phyloP scores from a whole-genome alignment of 2,797 vertebrate genomes.

The Sebastolobus alascanus region DNA sequence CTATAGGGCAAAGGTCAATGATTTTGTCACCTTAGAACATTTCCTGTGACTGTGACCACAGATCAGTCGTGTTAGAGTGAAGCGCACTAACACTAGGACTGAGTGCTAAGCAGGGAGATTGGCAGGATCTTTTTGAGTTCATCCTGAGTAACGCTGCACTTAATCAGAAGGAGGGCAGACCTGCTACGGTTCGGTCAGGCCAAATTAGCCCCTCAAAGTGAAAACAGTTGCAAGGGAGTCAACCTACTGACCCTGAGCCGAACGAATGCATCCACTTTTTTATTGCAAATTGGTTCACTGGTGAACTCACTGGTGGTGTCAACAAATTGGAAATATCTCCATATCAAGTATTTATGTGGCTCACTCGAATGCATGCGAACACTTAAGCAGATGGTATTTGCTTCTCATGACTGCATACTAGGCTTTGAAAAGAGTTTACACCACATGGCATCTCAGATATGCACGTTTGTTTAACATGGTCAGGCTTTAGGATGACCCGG shows the following conservation, averaged over 20 bases:
- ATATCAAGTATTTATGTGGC: conserved; percentile 1
- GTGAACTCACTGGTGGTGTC: conserved; percentile 26
- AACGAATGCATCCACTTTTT: conserved; percentile 25
- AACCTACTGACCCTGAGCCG: conserved; percentile 54
- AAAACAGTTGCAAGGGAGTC: conserved; percentile 56
- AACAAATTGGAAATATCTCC: conserved; percentile 20
- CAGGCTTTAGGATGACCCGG: background rate
- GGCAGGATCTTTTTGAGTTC: conserved; percentile 54
- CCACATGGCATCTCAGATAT: background rate
- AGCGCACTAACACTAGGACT: background rate
- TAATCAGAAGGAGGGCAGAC: conserved; percentile 67
- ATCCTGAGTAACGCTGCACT: conserved; percentile 50
- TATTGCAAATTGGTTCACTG: conserved; percentile 34
- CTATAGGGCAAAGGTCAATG: conserved; percentile 12
- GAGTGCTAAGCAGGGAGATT: conserved; percentile 48
- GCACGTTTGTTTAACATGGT: background rate
- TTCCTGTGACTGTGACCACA: conserved; percentile 31
- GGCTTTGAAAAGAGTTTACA: conserved; percentile 1
- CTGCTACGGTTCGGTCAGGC: conserved; percentile 56
- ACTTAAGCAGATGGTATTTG: background rate
- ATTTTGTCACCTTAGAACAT: background rate
- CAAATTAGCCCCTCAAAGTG: conserved; percentile 68
- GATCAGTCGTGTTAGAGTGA: conserved; percentile 29
- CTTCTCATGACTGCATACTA: background rate
- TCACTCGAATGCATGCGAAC: background rate